Evolutionary conservation across 2,888 invertebrate species (phyloP).

Genomic region (Pecten maximus): DNA sequence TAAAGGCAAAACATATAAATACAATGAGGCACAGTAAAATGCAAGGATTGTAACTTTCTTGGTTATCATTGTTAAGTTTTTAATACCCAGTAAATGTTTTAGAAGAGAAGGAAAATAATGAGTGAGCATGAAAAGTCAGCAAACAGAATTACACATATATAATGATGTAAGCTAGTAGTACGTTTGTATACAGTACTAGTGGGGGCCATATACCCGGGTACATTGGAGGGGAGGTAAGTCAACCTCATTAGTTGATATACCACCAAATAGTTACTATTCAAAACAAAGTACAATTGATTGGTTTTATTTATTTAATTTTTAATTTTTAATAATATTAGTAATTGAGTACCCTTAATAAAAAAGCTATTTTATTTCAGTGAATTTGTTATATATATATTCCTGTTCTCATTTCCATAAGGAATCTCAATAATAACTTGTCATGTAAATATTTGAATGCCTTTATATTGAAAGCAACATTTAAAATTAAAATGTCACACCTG

Average conservation of each 20-base stretch:
- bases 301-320: not conserved
- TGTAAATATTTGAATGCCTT: not conserved
- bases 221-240: not conserved
- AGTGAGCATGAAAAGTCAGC: too few species aligned
- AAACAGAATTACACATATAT: too few species aligned
- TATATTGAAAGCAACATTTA: not conserved
- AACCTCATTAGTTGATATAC: not conserved
- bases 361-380: not conserved
- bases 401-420: not conserved
- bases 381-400: not conserved
- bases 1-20: too few species aligned
- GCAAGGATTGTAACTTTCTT: too few species aligned
- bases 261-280: not conserved
- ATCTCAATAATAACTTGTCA: not conserved
- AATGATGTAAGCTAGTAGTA: too few species aligned
- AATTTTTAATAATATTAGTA: not conserved
- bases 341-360: not conserved
- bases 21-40: too few species aligned
- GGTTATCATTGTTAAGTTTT: too few species aligned
- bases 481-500: conserved; percentile 24
- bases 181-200: too few species aligned
- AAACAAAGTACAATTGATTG: not conserved
- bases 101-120: not conserved
- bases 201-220: not conserved
- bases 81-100: too few species aligned